phyloP scores from a whole-genome alignment of 2,797 vertebrate species.

The Lacerta agilis region DNA sequence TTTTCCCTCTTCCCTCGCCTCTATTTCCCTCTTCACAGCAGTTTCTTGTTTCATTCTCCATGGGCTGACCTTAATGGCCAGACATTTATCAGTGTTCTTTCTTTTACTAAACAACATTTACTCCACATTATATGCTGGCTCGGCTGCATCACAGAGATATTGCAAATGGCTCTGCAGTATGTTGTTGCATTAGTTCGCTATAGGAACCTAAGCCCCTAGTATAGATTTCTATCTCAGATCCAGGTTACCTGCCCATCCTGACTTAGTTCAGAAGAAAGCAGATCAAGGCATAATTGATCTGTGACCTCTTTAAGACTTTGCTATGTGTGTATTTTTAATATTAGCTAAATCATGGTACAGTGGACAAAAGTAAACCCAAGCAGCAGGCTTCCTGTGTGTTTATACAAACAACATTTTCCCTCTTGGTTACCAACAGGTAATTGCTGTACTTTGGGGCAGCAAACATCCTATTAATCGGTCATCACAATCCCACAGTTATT shows the following conservation, averaged over 20 bases:
- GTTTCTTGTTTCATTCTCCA: neutral
- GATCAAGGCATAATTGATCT: neutral
- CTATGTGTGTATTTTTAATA: neutral
- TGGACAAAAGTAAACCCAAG: neutral
- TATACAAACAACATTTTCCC: neutral
- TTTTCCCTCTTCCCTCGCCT: neutral
- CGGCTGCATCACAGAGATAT: neutral
- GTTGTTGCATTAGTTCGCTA: neutral
- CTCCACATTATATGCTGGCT: neutral
- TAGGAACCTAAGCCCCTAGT: slow-evolving; percentile 4
- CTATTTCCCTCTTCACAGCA: slow-evolving; percentile 20
- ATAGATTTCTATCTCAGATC: slow-evolving; percentile 15
- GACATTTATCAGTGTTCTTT: slow-evolving; percentile 20
- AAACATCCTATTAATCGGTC: neutral
- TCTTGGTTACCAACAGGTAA: neutral
- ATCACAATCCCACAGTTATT: neutral
- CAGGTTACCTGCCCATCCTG: neutral
- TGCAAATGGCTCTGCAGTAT: neutral
- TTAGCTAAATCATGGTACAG: neutral
- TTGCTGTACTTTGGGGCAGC: neutral
- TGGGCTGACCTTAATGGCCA: neutral
- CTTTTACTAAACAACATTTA: slow-evolving; percentile 27
- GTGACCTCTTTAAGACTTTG: slow-evolving; percentile 9
- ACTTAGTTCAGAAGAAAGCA: neutral
- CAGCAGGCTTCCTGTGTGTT: neutral